phyloP scores from a whole-genome alignment of 2,113 vertebrate species.

The Aythya baeri region DNA sequence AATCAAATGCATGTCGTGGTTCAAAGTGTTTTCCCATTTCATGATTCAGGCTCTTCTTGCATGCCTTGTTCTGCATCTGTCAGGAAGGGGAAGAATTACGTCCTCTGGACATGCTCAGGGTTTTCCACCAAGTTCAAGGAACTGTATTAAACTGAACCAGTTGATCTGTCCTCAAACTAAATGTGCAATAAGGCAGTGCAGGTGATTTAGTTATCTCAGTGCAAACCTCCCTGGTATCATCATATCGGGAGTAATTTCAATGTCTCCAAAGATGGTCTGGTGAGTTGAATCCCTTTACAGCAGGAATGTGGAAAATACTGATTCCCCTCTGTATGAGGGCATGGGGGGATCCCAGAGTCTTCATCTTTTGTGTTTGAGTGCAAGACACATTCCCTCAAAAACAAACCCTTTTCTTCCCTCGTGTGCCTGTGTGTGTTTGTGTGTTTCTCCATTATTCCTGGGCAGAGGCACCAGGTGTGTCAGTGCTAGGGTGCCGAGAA shows the following conservation, averaged over 20 bases:
- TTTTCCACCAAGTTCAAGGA: background rate
- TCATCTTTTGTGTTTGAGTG: background rate
- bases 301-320: background rate
- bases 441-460: slow-evolving; percentile 40
- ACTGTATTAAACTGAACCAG: background rate
- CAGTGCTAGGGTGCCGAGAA: slow-evolving; percentile 5
- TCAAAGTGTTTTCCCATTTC: background rate
- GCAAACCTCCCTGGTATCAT: background rate
- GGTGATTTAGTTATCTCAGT: background rate
- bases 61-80: background rate
- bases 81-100: background rate
- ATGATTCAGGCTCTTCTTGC: background rate
- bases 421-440: background rate
- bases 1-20: background rate
- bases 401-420: background rate
- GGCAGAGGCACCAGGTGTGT: background rate
- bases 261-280: background rate
- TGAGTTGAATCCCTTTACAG: background rate
- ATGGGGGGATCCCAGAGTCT: background rate
- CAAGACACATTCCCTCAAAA: background rate
- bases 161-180: background rate
- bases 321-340: background rate
- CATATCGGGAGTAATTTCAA: background rate
- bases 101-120: background rate
- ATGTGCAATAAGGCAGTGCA: background rate